A percentile compares a stretch with the other conserved stretches of the same genome.
phyloP scores from a whole-genome alignment of 2,888 invertebrate genomes.

The Nomada fucata region DNA sequence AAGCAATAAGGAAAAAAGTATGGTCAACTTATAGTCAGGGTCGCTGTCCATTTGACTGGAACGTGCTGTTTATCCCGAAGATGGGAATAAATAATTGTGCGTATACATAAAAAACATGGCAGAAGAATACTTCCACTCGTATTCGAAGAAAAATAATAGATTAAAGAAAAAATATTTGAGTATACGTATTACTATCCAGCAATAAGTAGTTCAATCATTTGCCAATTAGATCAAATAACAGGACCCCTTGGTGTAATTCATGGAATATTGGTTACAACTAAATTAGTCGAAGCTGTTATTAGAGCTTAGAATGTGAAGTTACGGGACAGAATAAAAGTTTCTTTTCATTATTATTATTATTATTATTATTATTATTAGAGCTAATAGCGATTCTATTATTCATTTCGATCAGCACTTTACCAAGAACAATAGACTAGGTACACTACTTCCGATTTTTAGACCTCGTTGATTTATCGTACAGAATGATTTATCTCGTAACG shows the following conservation, averaged over 20 bases:
- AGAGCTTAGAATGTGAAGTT: constrained; percentile 49
- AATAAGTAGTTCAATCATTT: constrained; percentile 16
- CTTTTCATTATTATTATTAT: constrained; percentile 19
- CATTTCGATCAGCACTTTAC: constrained; percentile 5
- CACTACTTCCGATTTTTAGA: constrained; percentile 1
- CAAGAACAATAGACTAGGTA: neutral
- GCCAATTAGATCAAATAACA: constrained; percentile 62
- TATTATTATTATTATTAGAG: constrained; percentile 14
- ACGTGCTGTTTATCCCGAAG: constrained; percentile 57
- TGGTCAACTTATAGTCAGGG: constrained; percentile 64
- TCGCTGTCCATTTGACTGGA: constrained; percentile 66
- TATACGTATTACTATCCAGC: constrained; percentile 11
- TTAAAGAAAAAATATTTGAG: constrained; percentile 15
- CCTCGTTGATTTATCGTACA: constrained; percentile 4
- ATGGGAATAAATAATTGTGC: constrained; percentile 64
- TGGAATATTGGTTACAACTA: constrained; percentile 19
- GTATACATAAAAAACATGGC: constrained; percentile 54
- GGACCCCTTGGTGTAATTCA: constrained; percentile 47
- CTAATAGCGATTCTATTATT: constrained; percentile 28
- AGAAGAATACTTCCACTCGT: constrained; percentile 57
- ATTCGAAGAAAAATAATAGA: constrained; percentile 52
- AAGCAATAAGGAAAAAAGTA: constrained; percentile 67
- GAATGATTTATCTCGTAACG: constrained; percentile 1
- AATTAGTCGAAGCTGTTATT: constrained; percentile 39
- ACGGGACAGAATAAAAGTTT: constrained; percentile 36